Conservation (phyloP, 2,113 vertebrate genomes). For the Nyctereutes procyonoides region DNA sequence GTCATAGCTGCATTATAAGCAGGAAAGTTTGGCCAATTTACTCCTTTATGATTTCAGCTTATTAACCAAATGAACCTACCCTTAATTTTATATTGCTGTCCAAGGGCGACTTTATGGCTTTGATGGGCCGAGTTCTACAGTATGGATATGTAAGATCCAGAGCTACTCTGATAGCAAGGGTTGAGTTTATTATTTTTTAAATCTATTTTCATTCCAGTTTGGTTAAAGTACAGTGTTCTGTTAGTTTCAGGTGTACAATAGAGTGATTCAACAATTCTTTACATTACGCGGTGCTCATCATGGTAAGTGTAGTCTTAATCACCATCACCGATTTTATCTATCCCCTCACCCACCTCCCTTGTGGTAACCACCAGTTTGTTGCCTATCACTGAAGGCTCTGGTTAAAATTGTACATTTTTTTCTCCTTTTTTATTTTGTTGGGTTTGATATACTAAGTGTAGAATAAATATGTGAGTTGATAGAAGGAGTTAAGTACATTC, state of each 20-base stretch:
- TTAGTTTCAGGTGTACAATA: not conserved
- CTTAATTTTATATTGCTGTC: slow-evolving; percentile 37
- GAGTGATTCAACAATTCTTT: not conserved
- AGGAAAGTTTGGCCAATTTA: slow-evolving; percentile 49
- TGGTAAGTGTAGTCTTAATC: not conserved
- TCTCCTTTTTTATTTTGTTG: slow-evolving; percentile 23
- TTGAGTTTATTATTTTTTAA: not conserved
- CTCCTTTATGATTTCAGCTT: slow-evolving; percentile 49
- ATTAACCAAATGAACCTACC: slow-evolving; percentile 30
- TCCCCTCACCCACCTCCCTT: not conserved
- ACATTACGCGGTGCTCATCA: not conserved
- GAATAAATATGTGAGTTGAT: not conserved
- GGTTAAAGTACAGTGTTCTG: not conserved
- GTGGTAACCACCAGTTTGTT: not conserved
- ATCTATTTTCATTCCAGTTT: not conserved
- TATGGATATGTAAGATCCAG: not conserved
- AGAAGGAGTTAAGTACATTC: not conserved
- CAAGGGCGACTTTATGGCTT: slow-evolving; percentile 36
- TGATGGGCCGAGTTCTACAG: not conserved
- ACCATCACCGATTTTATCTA: not conserved
- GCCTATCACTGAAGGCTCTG: not conserved
- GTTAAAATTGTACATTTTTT: not conserved
- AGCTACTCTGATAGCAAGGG: not conserved
- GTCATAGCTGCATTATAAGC: slow-evolving; percentile 33
- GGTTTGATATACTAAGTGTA: slow-evolving; percentile 35